Base-by-base conservation (phyloP, 2,113 vertebrate species). In the Bufo gargarizans region DNA sequence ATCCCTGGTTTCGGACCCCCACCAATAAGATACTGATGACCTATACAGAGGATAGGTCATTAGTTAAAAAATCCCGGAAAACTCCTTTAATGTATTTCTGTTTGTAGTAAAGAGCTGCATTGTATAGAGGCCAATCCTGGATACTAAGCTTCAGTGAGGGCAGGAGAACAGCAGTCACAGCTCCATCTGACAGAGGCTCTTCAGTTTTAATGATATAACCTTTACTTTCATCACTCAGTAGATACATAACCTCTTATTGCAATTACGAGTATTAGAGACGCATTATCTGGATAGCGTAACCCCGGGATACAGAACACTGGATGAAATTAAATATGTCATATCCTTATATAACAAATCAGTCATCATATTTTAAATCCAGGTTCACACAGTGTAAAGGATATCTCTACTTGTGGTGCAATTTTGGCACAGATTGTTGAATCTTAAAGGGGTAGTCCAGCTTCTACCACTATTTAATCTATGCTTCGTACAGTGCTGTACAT, bases 221-320 rank as follows among this genome's bases (percentile, higher is more conserved):
- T 74, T 47, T 47, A 17, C n/a, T 74, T 72, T 47, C 49, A 74
- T 17, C 47, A 43, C 71, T 74, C 71, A 74, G 71, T 8, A 49
- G 43, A 74, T 74, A 74, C 47, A 74, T 47, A 19, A 74, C 43
- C 71, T 74, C 71, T 47, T 74, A 47, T 74, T 47, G 45, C 14
- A 74, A 74, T 74, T 74, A 74, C 14, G 6, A 47, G 43, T 74
- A 74, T 74, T 49, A 74, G 71, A 74, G 43, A 74, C 49, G 71
- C 71, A 47, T 74, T 74, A 74, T 74, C 33, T 49, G 43, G 6
- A 74, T 13, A 49, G 45, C 71, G 19, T 74, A 74, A 74, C 71
- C 69, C 19, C 71, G 47, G 14, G 71, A 74, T 74, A 49, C 45
- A 47, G 71, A 6, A 74, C 43, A 74, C 20, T 17, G 67, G 14